Evolutionary conservation across 2,888 invertebrate genomes (phyloP).

Genomic region (Gymnosoma rotundatum): DNA sequence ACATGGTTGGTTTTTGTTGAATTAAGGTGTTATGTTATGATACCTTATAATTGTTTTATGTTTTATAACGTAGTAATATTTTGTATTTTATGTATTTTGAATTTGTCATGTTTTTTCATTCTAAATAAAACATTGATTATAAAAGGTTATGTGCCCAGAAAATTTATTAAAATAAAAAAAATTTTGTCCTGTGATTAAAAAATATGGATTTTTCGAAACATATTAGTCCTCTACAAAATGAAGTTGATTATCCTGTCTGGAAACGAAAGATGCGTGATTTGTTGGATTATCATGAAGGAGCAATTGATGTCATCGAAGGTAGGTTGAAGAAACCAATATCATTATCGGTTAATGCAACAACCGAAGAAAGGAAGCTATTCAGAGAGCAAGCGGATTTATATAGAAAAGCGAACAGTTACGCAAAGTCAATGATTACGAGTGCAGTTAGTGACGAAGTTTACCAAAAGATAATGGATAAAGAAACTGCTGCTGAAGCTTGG

Average conservation of each 20-base stretch:
- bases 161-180: not conserved
- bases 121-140: conserved; percentile 5
- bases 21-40: no score
- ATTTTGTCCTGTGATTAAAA: not conserved
- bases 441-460: conserved; percentile 75
- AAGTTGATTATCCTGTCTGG: conserved; percentile 22
- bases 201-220: not conserved
- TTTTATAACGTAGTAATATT: not conserved
- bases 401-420: conserved; percentile 77
- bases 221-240: not conserved
- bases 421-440: conserved; percentile 77
- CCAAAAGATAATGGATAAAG: conserved; percentile 78
- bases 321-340: conserved; percentile 35
- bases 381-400: conserved; percentile 70
- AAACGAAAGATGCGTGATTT: conserved; percentile 59
- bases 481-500: conserved; percentile 75
- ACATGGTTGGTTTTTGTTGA: no score
- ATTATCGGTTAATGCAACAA: conserved; percentile 58
- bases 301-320: conserved; percentile 39
- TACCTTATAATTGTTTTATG: not conserved
- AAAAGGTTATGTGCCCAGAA: conserved; percentile 25
- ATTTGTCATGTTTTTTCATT: not conserved
- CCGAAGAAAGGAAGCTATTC: conserved; percentile 43
- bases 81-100: not conserved
- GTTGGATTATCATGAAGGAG: conserved; percentile 66